Conservation (phyloP, 2,888 invertebrate species). For the Yponomeuta sedellus region DNA sequence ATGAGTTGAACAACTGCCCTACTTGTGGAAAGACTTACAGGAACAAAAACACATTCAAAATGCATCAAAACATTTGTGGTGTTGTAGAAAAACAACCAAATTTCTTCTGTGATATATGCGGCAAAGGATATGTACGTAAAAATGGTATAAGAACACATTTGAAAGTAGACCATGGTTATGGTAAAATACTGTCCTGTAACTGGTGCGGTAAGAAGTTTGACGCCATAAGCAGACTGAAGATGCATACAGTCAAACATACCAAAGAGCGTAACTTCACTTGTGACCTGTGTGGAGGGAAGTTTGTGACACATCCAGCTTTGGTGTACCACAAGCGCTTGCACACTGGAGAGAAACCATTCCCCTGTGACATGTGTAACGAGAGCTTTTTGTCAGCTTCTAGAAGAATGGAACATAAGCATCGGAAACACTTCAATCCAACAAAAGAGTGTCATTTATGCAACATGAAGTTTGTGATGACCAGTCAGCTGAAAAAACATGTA, state of each 20-base stretch:
- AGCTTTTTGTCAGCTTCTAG: conserved; percentile 56
- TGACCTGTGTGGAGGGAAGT: conserved; percentile 49
- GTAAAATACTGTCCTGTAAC: conserved; percentile 43
- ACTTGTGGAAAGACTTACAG: conserved; percentile 43
- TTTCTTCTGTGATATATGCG: conserved; percentile 50
- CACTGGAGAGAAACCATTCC: conserved; percentile 57
- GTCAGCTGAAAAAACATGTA: conserved; percentile 45
- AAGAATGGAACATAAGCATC: conserved; percentile 50
- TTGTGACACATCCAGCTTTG: conserved; percentile 54
- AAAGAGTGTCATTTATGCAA: conserved; percentile 50
- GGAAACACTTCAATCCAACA: conserved; percentile 54
- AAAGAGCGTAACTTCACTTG: conserved; percentile 55
- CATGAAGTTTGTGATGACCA: conserved; percentile 44
- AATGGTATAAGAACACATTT: conserved; percentile 49
- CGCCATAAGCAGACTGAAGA: conserved; percentile 47
- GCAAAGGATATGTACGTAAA: conserved; percentile 59
- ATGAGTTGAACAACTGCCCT: conserved; percentile 38
- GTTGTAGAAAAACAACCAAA: conserved; percentile 32
- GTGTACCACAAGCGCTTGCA: conserved; percentile 56
- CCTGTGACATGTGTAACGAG: conserved; percentile 56
- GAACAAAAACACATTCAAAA: conserved; percentile 36
- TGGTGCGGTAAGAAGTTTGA: conserved; percentile 60
- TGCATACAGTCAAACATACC: conserved; percentile 59
- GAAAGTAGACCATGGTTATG: conserved; percentile 52
- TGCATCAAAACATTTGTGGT: conserved; percentile 44